Base-by-base conservation (phyloP, 2,113 vertebrate species). In the Spilogale gracilis region DNA sequence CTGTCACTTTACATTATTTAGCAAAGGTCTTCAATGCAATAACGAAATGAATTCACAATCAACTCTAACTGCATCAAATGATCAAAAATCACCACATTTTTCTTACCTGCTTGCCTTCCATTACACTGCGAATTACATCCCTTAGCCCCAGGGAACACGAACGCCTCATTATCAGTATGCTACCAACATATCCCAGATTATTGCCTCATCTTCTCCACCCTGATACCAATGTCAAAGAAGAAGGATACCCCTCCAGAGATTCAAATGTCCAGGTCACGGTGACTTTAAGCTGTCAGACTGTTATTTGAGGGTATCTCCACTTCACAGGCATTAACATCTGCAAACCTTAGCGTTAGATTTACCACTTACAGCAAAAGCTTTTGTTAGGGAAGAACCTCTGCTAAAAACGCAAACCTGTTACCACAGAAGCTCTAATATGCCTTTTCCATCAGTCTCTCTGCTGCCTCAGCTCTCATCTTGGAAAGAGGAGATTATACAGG, bases 11-110 rank as follows among this genome's bases (percentile, higher is more conserved):
- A 91, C 52, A 82, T 60, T 88, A 0, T 10, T 61, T 20, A 48
- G 89, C 78, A 84, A 86, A 96, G 23, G 8, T 61, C 56, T 96
- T 79, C 48, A 60, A 20, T 21, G 65, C 0, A 1, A 48, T 11
- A 43, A 96, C 65, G 87, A 60, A n/a, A 0, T 91, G 60, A 91
- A 80, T n/a, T 97, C 73, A 91, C 71, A 96, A 85, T 71, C 50
- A 81, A 63, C 25, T 81, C 56, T 0, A 7, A 79, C 1, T 1
- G 5, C 25, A 89, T 8, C 17, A 10, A 76, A 48, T 56, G 76
- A 32, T 0, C 0, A 58, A 4, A 92, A 91, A 71, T 2, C 27
- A 0, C 45, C 11, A 58, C 27, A 32, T 84, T 60, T 10, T 27
- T 2, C 11, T 27, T 85, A 58, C n/a, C 60, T 1, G 7, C 18